Conservation (phyloP, 2,113 vertebrate genomes). For the Syrmaticus mikado region DNA sequence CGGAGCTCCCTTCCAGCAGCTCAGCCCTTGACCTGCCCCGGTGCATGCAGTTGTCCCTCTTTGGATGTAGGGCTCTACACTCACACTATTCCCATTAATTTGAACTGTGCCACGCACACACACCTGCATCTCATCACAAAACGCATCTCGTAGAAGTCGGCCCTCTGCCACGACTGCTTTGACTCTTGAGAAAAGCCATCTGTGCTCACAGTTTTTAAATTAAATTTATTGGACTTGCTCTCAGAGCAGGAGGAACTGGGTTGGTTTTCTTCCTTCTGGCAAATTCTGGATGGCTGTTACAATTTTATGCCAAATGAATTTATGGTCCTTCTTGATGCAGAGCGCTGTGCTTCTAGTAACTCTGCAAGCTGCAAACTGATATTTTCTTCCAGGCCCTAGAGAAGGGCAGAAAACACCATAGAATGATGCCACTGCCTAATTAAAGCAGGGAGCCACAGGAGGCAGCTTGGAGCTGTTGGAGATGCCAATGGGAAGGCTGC, state of each 20-base stretch:
- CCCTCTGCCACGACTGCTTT: fast-evolving
- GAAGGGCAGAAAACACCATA: background rate
- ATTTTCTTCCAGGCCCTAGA: background rate
- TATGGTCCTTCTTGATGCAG: fast-evolving
- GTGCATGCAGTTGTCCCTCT: background rate
- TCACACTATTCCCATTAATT: no score
- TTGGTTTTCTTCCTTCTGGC: background rate
- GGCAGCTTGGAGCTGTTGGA: background rate
- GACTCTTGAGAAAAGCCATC: background rate
- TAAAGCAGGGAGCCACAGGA: background rate
- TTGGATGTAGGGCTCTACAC: no score
- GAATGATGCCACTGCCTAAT: fast-evolving
- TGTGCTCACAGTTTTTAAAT: background rate
- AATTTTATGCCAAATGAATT: background rate
- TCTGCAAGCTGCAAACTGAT: fast-evolving
- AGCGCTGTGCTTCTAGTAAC: background rate
- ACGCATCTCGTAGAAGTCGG: background rate
- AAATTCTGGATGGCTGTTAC: no score
- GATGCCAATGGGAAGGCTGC: background rate
- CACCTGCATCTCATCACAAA: background rate
- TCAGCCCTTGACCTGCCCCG: background rate
- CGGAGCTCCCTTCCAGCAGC: background rate
- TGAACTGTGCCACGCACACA: background rate
- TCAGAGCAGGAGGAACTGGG: background rate
- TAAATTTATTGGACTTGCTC: background rate